phyloP scores from a whole-genome alignment of 2,797 vertebrate genomes.

The Xenopus petersii region DNA sequence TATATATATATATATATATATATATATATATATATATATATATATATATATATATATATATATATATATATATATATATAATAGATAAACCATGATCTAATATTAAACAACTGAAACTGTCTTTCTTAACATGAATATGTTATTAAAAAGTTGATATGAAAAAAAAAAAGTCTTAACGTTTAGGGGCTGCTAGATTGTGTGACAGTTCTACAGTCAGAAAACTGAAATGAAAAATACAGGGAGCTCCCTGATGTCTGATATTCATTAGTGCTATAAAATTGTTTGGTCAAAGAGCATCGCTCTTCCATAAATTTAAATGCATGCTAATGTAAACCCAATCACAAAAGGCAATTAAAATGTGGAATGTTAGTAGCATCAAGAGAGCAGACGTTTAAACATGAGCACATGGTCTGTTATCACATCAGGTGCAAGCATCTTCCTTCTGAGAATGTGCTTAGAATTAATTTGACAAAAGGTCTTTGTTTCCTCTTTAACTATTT shows the following conservation, averaged over 20 bases:
- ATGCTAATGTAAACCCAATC: constrained; percentile 4
- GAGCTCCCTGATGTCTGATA: constrained; percentile 11
- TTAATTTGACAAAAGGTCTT: neutral
- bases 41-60: too few species aligned
- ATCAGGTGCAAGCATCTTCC: neutral
- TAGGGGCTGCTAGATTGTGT: neutral
- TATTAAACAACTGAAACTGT: too few species aligned
- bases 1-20: too few species aligned
- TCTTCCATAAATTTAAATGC: constrained; percentile 8
- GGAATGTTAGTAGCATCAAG: neutral
- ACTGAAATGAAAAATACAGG: neutral
- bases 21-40: too few species aligned
- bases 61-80: too few species aligned
- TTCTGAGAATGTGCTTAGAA: neutral
- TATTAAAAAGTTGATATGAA: too few species aligned
- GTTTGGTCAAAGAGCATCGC: constrained; percentile 3
- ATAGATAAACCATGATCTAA: too few species aligned
- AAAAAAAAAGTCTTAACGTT: too few species aligned
- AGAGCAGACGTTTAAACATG: constrained; percentile 5
- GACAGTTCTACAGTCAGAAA: neutral
- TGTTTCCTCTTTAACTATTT: neutral
- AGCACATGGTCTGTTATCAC: neutral
- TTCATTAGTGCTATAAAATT: constrained; percentile 10
- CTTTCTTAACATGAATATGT: too few species aligned
- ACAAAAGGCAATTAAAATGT: constrained; percentile 9